phyloP scores from a whole-genome alignment of 2,888 invertebrate species.

The Limnephilus marmoratus region DNA sequence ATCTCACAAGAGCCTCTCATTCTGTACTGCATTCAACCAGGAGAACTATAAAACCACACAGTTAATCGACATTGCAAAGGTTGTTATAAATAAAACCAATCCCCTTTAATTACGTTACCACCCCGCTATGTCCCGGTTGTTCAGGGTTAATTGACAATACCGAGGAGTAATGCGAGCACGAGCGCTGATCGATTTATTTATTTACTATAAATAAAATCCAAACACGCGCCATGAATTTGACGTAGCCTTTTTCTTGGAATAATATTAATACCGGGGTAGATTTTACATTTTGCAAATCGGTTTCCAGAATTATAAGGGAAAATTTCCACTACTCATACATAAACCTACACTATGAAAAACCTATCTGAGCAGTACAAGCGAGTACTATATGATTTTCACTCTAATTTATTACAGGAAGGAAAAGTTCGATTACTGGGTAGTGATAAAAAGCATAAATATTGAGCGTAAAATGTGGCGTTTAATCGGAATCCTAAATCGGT shows the following conservation, averaged over 20 bases:
- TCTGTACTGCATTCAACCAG: too few relatives aligned
- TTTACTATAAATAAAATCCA: neutral
- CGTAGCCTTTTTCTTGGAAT: constrained; percentile 2
- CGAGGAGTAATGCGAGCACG: neutral
- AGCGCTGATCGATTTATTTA: constrained; percentile 19
- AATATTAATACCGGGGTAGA: neutral
- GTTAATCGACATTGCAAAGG: too few relatives aligned
- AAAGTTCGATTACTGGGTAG: neutral
- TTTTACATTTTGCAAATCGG: neutral
- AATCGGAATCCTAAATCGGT: neutral
- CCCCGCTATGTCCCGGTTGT: neutral
- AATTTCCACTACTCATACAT: neutral
- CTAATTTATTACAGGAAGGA: neutral
- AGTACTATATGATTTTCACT: neutral
- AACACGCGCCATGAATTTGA: constrained; percentile 16
- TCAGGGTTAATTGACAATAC: constrained; percentile 27
- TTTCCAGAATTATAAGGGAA: neutral
- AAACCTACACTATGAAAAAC: neutral
- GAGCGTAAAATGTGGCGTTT: neutral
- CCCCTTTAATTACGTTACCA: neutral
- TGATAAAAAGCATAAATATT: neutral
- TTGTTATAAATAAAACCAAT: too few relatives aligned
- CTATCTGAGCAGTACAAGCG: neutral
- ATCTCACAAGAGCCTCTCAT: too few relatives aligned
- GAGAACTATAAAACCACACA: too few relatives aligned